Evolutionary conservation across 2,888 invertebrate species (phyloP).

Genomic region (Metacarcinus magister): DNA sequence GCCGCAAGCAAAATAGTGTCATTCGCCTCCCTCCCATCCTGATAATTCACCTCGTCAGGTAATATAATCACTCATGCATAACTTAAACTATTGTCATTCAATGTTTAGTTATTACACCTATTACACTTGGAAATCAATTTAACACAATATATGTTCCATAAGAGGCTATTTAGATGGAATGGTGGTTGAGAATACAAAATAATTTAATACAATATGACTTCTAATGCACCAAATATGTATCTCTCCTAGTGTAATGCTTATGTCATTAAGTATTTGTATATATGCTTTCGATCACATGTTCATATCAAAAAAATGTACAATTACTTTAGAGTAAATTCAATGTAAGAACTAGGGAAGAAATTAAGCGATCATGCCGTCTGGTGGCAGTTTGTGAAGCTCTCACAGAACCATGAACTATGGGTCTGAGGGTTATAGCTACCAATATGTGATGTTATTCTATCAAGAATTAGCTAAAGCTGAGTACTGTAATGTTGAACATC

Average conservation of each 20-base stretch:
- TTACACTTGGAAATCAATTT: background rate
- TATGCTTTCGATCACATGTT: background rate
- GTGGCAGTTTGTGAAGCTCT: too few relatives aligned
- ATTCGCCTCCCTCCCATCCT: background rate
- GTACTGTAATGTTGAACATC: too few relatives aligned
- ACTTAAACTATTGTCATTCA: background rate
- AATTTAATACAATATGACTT: background rate
- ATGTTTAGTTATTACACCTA: background rate
- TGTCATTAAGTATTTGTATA: background rate
- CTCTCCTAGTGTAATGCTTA: background rate
- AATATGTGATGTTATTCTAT: too few relatives aligned
- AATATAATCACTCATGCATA: background rate
- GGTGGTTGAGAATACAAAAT: background rate
- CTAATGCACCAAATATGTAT: background rate
- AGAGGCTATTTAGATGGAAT: background rate
- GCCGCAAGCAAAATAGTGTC: background rate
- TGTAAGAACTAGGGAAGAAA: too few relatives aligned
- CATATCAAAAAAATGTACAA: background rate
- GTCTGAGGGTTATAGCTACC: too few relatives aligned
- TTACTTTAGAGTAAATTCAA: too few relatives aligned
- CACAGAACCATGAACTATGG: too few relatives aligned
- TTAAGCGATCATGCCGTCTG: too few relatives aligned
- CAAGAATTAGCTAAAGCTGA: too few relatives aligned
- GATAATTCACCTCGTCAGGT: constrained; percentile 12
- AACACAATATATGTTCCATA: background rate